A percentile compares a stretch with the other conserved stretches of the same genome.
These are phyloP conservation scores for Sebastes glaucus DNA, from an alignment of 2,797 vertebrate species.

Conservation along the genomic window DNA sequence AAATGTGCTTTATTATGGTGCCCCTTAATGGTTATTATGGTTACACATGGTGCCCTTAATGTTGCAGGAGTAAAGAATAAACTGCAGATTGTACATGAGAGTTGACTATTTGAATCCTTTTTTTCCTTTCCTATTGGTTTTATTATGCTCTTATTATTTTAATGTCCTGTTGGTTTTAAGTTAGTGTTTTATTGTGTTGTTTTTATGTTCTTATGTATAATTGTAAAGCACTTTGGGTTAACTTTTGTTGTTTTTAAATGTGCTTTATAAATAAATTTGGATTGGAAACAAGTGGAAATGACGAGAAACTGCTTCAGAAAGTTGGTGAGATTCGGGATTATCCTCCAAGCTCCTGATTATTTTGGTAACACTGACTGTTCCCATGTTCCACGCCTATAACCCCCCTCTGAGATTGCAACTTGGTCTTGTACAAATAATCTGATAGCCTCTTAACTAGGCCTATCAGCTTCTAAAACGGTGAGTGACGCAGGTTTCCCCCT, in stretches of 20 bases:
- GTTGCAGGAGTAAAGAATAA: background rate
- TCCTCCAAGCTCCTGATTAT: background rate
- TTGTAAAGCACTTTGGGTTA: no score
- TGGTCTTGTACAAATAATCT: slow-evolving; percentile 27
- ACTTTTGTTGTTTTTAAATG: no score
- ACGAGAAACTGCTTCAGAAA: background rate
- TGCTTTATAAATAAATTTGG: no score
- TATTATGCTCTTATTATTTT: no score
- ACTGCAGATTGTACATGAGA: background rate
- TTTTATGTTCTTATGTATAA: no score
- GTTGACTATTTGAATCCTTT: no score
- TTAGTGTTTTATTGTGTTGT: no score
- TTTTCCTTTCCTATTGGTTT: no score
- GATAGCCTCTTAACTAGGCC: slow-evolving; percentile 21
- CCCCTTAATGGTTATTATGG: no score
- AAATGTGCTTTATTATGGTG: no score
- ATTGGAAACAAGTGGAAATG: background rate
- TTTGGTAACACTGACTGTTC: background rate
- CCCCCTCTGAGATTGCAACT: background rate
- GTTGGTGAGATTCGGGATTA: background rate
- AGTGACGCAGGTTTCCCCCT: slow-evolving; percentile 55
- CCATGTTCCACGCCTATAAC: background rate
- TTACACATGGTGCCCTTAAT: background rate
- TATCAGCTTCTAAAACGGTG: slow-evolving; percentile 50
- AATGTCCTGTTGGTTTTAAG: no score